phyloP scores from a whole-genome alignment of 2,888 invertebrate genomes.

The Chrysolina americana region DNA sequence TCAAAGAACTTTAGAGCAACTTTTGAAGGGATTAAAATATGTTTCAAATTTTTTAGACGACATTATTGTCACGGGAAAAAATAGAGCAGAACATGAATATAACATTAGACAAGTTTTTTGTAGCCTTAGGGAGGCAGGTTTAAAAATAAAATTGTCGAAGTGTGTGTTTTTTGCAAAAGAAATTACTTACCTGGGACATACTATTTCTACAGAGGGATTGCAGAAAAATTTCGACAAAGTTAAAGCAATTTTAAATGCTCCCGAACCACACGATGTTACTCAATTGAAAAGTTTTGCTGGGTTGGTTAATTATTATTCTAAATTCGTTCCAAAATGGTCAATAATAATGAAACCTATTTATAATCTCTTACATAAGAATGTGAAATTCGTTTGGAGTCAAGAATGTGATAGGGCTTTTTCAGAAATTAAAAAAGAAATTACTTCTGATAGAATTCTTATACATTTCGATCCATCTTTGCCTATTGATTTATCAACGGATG shows the following conservation, averaged over 20 bases:
- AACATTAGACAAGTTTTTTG: conserved; percentile 53
- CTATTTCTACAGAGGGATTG: conserved; percentile 47
- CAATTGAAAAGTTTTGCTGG: conserved; percentile 38
- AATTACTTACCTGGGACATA: conserved; percentile 60
- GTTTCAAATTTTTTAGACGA: conserved; percentile 61
- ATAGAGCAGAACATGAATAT: conserved; percentile 49
- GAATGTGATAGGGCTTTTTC: conserved; percentile 43
- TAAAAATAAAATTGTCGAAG: conserved; percentile 58
- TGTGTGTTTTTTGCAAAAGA: conserved; percentile 60
- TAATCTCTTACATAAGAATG: conserved; percentile 41
- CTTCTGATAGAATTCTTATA: conserved; percentile 39
- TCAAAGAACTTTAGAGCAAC: conserved; percentile 60
- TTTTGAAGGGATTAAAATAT: conserved; percentile 57
- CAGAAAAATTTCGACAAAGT: conserved; percentile 43
- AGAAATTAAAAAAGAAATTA: conserved; percentile 41
- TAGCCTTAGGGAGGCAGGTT: conserved; percentile 51
- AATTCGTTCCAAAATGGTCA: conserved; percentile 40
- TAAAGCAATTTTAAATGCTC: conserved; percentile 45
- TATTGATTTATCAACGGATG: conserved; percentile 42
- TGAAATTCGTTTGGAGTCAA: conserved; percentile 41
- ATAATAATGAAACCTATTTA: conserved; percentile 40
- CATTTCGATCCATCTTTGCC: conserved; percentile 48
- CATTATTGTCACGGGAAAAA: conserved; percentile 57
- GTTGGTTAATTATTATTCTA: conserved; percentile 42
- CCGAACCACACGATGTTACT: conserved; percentile 15